These are phyloP conservation scores for Oenanthe melanoleuca DNA, from an alignment of 2,113 vertebrate genomes.

Conservation along the genomic window DNA sequence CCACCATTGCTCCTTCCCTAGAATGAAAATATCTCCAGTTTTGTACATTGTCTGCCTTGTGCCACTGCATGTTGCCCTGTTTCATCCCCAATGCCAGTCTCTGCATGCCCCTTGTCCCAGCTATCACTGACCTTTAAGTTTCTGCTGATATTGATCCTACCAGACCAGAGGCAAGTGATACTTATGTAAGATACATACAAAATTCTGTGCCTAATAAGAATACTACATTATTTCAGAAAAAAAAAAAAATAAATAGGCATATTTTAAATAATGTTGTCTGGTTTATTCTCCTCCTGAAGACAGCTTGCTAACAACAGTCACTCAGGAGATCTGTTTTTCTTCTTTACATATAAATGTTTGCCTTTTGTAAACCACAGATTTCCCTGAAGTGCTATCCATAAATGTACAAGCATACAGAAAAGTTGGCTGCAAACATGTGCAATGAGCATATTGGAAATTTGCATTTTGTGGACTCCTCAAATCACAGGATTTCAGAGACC, in stretches of 20 bases:
- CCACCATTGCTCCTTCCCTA: neutral
- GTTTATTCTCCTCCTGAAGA: constrained; percentile 16
- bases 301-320: constrained; percentile 23
- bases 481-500: neutral
- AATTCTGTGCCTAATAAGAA: neutral
- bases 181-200: neutral
- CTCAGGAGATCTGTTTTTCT: constrained; percentile 43
- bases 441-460: neutral
- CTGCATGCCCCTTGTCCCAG: neutral
- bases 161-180: neutral
- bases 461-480: neutral
- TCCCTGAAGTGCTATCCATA: constrained; percentile 18
- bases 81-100: neutral
- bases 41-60: neutral
- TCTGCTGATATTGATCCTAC: neutral
- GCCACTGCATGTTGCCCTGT: neutral
- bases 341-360: constrained; percentile 53
- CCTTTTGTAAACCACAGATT: constrained; percentile 35
- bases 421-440: neutral
- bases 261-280: neutral
- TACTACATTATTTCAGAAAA: neutral
- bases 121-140: neutral
- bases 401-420: neutral
- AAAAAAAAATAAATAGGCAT: neutral
- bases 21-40: neutral